Percentiles rank a stretch among this genome's conserved stretches.
phyloP scores from a whole-genome alignment of 1,140 invertebrate genomes.

The Micrasema minimum region DNA sequence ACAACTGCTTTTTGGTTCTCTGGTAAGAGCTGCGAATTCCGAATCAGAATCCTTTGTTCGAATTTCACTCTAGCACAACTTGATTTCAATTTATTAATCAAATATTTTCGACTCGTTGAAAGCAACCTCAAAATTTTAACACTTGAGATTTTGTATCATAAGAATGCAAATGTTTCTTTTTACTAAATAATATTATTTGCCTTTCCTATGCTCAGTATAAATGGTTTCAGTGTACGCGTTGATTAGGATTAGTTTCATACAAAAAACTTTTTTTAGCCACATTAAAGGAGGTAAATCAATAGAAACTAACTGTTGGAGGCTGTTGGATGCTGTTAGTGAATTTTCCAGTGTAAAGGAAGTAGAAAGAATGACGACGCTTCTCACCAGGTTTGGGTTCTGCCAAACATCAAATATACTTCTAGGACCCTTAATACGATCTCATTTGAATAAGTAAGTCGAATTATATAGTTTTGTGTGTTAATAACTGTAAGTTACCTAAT shows the following conservation, averaged over 20 bases:
- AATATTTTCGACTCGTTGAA: no score
- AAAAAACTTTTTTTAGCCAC: constrained; percentile 6
- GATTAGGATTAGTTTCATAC: no score
- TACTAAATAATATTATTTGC: no score
- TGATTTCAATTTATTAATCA: no score
- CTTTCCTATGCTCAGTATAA: no score
- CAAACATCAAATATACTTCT: constrained; percentile 62
- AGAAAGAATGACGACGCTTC: constrained; percentile 61
- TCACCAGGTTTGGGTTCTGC: constrained; percentile 64
- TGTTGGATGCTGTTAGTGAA: constrained; percentile 64
- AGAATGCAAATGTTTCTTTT: no score
- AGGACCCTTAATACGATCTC: constrained; percentile 63
- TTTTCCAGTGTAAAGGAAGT: constrained; percentile 56
- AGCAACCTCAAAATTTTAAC: no score
- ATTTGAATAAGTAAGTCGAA: constrained; percentile 63
- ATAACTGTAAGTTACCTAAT: no score
- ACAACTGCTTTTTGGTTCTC: background rate
- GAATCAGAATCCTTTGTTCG: no score
- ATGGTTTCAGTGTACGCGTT: no score
- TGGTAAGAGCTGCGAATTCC: background rate
- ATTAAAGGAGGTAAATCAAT: constrained; percentile 56
- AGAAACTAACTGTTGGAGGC: constrained; percentile 63
- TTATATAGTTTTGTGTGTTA: constrained; percentile 11
- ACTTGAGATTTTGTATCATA: no score
- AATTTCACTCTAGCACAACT: no score